A percentile compares a stretch with the other conserved stretches of the same genome.
These are phyloP conservation scores for silkworm (Bombyx mori) DNA, from an alignment of 1,140 invertebrate genomes.

Conservation along the genomic window DNA sequence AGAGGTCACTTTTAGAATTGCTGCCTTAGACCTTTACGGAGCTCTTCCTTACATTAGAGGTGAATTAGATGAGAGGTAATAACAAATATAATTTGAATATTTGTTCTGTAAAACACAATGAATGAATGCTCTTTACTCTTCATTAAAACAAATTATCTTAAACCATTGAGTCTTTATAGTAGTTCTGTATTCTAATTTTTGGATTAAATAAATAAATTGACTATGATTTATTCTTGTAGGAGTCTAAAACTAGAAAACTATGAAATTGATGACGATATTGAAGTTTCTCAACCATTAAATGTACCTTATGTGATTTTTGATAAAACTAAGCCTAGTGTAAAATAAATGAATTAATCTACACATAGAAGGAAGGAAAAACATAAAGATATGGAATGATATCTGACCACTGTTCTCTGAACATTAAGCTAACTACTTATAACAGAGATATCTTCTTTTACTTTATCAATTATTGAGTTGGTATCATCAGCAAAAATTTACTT, in stretches of 20 bases:
- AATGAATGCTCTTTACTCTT: neutral
- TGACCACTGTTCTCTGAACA: no score
- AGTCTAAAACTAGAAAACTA: constrained; percentile 31
- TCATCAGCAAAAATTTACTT: no score
- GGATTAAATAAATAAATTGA: neutral
- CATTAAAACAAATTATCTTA: neutral
- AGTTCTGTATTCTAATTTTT: neutral
- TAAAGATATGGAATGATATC: no score
- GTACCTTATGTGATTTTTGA: constrained; percentile 52
- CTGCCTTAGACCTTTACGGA: constrained; percentile 68
- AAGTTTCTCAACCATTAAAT: constrained; percentile 33
- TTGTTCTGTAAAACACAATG: neutral
- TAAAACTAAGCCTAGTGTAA: constrained; percentile 41
- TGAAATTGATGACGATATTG: constrained; percentile 34
- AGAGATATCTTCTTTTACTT: no score
- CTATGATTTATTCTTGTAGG: constrained; percentile 24
- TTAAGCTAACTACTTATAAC: no score
- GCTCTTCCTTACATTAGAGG: constrained; percentile 74
- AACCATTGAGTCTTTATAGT: neutral
- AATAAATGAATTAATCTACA: no score
- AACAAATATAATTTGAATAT: constrained; percentile 7
- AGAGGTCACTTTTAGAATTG: constrained; percentile 73
- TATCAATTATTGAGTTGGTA: no score
- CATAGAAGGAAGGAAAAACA: no score
- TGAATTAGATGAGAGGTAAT: constrained; percentile 66